phyloP scores from a whole-genome alignment of 2,797 vertebrate genomes.

The Glyptemys insculpta region DNA sequence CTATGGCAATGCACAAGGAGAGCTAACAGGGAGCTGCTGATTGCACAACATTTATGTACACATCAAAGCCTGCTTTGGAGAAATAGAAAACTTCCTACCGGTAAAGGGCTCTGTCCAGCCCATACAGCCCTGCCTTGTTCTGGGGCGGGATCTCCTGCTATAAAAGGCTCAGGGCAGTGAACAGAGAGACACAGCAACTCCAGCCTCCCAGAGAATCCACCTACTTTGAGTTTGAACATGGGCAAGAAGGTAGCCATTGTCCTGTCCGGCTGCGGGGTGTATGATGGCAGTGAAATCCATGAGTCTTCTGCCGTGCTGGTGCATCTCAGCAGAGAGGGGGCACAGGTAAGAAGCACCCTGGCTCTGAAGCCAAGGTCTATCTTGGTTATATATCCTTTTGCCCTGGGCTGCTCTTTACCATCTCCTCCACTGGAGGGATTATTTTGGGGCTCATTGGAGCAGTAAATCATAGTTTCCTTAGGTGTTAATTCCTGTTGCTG shows the following conservation, averaged over 20 bases:
- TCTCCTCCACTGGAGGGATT: not conserved
- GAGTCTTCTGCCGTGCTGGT: conserved; percentile 89
- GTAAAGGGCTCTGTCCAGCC: conserved; percentile 18
- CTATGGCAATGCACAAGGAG: conserved; percentile 33
- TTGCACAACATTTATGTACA: conserved; percentile 45
- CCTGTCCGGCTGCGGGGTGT: conserved; percentile 90
- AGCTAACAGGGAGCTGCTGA: not conserved
- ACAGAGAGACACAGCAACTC: not conserved
- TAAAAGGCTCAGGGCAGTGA: not conserved
- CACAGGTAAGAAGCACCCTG: conserved; percentile 81
- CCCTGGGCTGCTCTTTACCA: not conserved
- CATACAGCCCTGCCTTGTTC: conserved; percentile 21
- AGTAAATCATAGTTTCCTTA: not conserved
- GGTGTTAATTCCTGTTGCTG: fast-evolving
- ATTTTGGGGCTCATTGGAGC: fast-evolving
- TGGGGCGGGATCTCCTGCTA: not conserved
- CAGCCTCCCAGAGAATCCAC: not conserved
- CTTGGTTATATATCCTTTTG: not conserved
- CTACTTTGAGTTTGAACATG: conserved; percentile 71
- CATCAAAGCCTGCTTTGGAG: conserved; percentile 22
- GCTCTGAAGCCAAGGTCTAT: not conserved
- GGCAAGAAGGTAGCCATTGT: conserved; percentile 87
- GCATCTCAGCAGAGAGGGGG: conserved; percentile 89
- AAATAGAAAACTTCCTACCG: conserved; percentile 40
- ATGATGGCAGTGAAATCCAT: conserved; percentile 90